A percentile compares a stretch with the other conserved stretches of the same genome.
These are phyloP conservation scores for Calcarius lapponicus DNA, from an alignment of 2,797 vertebrate species.

Conservation along the genomic window DNA sequence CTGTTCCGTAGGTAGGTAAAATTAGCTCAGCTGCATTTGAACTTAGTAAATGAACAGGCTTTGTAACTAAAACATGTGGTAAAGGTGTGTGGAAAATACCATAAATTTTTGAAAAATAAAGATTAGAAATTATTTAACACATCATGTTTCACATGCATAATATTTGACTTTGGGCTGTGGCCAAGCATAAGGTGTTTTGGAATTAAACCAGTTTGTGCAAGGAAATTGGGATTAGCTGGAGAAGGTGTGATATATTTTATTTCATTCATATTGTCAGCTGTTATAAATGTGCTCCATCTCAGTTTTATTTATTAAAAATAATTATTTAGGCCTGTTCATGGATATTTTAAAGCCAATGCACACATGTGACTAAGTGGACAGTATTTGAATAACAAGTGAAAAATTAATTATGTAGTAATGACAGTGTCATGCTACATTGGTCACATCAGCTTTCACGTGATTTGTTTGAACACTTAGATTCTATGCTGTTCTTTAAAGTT, in stretches of 20 bases:
- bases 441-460: not conserved
- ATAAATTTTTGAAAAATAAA: slow-evolving; percentile 8
- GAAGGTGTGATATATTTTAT: not conserved
- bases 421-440: not conserved
- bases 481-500: not conserved
- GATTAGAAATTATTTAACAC: not conserved
- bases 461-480: not conserved
- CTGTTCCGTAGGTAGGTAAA: not conserved
- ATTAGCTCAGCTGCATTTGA: not conserved
- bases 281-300: not conserved
- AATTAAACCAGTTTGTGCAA: not conserved
- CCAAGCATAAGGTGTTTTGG: not conserved
- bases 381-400: not conserved
- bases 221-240: not conserved
- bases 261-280: not conserved
- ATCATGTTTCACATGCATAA: not conserved
- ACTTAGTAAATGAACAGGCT: not conserved
- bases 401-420: not conserved
- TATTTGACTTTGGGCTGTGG: not conserved
- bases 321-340: not conserved
- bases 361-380: not conserved
- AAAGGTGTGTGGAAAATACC: not conserved
- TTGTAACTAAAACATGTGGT: not conserved
- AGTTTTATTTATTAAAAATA: not conserved
- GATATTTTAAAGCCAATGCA: not conserved